Conservation (phyloP, 2,888 invertebrate genomes). For the Apotomis betuletana region DNA sequence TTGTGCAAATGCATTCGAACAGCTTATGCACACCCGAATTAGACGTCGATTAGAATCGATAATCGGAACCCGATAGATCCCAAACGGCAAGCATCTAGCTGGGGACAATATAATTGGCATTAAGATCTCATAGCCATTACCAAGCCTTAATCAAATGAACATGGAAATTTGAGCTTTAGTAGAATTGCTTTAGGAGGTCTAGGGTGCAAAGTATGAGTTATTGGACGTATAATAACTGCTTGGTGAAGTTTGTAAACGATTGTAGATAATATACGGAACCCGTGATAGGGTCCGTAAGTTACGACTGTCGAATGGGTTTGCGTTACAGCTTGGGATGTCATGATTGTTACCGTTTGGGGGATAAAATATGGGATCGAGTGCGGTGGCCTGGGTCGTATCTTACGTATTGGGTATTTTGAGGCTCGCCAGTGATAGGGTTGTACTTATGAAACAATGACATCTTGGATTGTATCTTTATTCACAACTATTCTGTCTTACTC, state of each 20-base stretch:
- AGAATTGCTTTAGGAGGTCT: constrained; percentile 54
- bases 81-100: constrained; percentile 54
- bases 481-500: no score
- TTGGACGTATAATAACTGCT: constrained; percentile 54
- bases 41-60: constrained; percentile 38
- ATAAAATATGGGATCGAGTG: constrained; percentile 16
- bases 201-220: constrained; percentile 52
- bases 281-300: constrained; percentile 49
- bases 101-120: constrained; percentile 70
- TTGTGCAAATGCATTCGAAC: constrained; percentile 3
- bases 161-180: constrained; percentile 61
- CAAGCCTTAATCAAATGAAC: constrained; percentile 15
- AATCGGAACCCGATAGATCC: constrained; percentile 37
- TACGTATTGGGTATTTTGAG: no score
- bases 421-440: no score
- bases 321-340: constrained; percentile 31
- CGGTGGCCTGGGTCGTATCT: no score
- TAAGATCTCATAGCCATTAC: constrained; percentile 47
- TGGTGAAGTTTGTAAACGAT: constrained; percentile 59
- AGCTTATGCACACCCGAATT: constrained; percentile 32
- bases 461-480: no score
- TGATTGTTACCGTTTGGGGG: constrained; percentile 25
- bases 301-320: constrained; percentile 31
- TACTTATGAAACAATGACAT: no score
- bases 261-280: constrained; percentile 61